Conservation (phyloP, 1,140 invertebrate genomes). For the Maconellicoccus hirsutus region DNA sequence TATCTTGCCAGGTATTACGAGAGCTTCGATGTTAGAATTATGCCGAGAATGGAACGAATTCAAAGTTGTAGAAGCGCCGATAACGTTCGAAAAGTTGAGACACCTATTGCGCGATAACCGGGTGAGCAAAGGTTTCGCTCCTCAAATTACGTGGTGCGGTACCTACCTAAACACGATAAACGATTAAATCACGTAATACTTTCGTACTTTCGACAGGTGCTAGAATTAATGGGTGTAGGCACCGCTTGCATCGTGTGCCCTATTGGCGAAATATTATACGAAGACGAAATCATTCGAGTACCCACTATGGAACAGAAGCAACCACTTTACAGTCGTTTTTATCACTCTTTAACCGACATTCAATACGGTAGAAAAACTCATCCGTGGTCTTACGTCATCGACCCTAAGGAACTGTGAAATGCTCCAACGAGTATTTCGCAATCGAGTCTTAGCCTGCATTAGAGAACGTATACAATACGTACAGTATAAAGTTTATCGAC, state of each 20-base stretch:
- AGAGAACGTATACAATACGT: too few species aligned
- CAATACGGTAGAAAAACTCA: slow-evolving; percentile 70
- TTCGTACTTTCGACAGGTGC: slow-evolving; percentile 52
- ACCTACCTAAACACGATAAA: too few species aligned
- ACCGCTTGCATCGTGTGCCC: slow-evolving; percentile 90
- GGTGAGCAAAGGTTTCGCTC: too few species aligned
- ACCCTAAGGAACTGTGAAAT: neutral
- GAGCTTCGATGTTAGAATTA: slow-evolving; percentile 75
- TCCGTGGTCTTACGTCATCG: slow-evolving; percentile 48
- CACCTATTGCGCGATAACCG: slow-evolving; percentile 62
- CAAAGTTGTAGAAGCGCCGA: slow-evolving; percentile 64
- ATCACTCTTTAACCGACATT: slow-evolving; percentile 64
- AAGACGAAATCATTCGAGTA: slow-evolving; percentile 50
- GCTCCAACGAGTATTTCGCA: too few species aligned
- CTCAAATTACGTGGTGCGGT: too few species aligned
- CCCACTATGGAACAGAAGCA: slow-evolving; percentile 58
- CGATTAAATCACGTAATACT: too few species aligned
- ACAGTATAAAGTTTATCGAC: too few species aligned
- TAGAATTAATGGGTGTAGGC: slow-evolving; percentile 89
- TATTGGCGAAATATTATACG: slow-evolving; percentile 64
- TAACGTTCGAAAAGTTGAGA: slow-evolving; percentile 77
- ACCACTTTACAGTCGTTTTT: slow-evolving; percentile 54
- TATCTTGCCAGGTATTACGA: slow-evolving; percentile 86
- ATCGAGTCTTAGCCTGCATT: too few species aligned
- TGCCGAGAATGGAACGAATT: slow-evolving; percentile 75